These are phyloP conservation scores for Tetramorium bicarinatum DNA, from an alignment of 2,888 invertebrate genomes.

Conservation along the genomic window DNA sequence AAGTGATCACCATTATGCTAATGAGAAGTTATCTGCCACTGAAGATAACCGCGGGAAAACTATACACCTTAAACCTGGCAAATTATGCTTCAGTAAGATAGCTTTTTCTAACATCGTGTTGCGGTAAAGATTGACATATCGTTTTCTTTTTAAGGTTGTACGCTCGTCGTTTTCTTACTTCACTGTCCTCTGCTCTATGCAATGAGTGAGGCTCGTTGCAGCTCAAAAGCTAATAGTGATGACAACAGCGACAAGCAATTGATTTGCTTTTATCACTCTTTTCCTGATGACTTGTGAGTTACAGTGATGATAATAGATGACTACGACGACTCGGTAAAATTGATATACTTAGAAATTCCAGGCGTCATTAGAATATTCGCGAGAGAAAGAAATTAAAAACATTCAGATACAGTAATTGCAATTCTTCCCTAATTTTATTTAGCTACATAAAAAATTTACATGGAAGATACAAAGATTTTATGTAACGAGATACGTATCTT, in stretches of 20 bases:
- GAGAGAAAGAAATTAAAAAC: neutral
- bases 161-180: slow-evolving; percentile 77
- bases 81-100: slow-evolving; percentile 77
- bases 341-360: neutral
- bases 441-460: slow-evolving; percentile 19
- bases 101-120: neutral
- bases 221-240: neutral
- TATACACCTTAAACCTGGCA: slow-evolving; percentile 75
- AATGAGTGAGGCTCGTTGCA: slow-evolving; percentile 45
- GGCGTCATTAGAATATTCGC: neutral
- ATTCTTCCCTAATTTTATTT: slow-evolving; percentile 17
- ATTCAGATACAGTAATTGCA: neutral
- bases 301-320: neutral
- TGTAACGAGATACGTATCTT: slow-evolving; percentile 1
- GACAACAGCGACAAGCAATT: neutral
- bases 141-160: slow-evolving; percentile 69
- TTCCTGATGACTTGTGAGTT: slow-evolving; percentile 3
- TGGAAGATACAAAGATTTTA: slow-evolving; percentile 23
- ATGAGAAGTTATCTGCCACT: slow-evolving; percentile 71
- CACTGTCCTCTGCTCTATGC: slow-evolving; percentile 75
- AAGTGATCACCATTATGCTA: slow-evolving; percentile 72
- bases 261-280: neutral
- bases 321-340: neutral
- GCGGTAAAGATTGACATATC: neutral
- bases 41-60: slow-evolving; percentile 74